Evolutionary conservation across 2,888 invertebrate genomes (phyloP).

Genomic region (Nudaria mundana): DNA sequence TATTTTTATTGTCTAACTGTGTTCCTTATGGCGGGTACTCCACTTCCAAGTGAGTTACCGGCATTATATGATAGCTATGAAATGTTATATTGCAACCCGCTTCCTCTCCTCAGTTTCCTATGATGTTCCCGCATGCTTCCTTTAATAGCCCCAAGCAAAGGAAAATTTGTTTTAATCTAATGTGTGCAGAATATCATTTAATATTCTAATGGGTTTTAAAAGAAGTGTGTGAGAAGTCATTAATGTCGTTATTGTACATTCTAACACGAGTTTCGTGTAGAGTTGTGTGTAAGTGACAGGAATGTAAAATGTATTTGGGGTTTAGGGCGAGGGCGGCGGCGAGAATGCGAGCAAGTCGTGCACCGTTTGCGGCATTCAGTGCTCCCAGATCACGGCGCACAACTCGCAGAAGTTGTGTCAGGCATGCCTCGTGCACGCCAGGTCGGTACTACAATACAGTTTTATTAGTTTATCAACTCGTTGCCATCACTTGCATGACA

Average conservation of each 20-base stretch:
- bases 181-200: slow-evolving; percentile 79
- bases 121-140: slow-evolving; percentile 76
- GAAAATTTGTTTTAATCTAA: slow-evolving; percentile 53
- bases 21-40: too few species aligned
- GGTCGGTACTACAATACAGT: slow-evolving; percentile 65
- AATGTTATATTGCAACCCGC: slow-evolving; percentile 17
- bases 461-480: slow-evolving; percentile 32
- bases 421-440: slow-evolving; percentile 82
- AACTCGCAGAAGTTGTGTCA: slow-evolving; percentile 79
- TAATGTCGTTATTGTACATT: slow-evolving; percentile 40
- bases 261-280: slow-evolving; percentile 31
- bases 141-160: slow-evolving; percentile 71
- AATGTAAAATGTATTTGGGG: slow-evolving; percentile 73
- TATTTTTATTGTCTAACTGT: too few species aligned
- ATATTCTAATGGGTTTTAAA: slow-evolving; percentile 75
- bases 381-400: slow-evolving; percentile 75
- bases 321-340: slow-evolving; percentile 75
- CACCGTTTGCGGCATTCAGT: slow-evolving; percentile 78
- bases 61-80: slow-evolving; percentile 20
- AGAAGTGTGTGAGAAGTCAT: slow-evolving; percentile 73
- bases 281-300: slow-evolving; percentile 40
- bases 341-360: slow-evolving; percentile 71
- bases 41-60: too few species aligned
- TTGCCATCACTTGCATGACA: slow-evolving; percentile 46
- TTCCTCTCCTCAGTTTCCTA: slow-evolving; percentile 33